Conservation (phyloP, 2,113 vertebrate species). For the Ptyas mucosa region DNA sequence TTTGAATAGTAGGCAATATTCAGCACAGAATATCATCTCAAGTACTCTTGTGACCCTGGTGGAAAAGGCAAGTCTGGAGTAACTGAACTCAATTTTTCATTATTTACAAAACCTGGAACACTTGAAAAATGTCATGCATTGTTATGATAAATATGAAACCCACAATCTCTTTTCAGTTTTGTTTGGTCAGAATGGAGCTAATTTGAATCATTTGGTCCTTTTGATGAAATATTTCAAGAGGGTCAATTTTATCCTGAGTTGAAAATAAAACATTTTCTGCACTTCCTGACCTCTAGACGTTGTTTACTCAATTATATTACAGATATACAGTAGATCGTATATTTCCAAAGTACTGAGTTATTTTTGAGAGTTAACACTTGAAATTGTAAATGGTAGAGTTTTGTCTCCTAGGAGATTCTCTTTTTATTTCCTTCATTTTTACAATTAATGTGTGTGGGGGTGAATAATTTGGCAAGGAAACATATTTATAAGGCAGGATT, state of each 20-base stretch:
- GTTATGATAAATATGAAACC: background rate
- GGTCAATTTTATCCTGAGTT: background rate
- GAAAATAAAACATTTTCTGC: background rate
- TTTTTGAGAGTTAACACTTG: conserved; percentile 40
- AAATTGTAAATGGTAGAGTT: conserved; percentile 21
- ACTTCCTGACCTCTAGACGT: conserved; percentile 41
- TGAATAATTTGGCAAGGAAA: conserved; percentile 38
- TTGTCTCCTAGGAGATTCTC: background rate
- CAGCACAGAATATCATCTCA: background rate
- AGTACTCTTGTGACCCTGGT: background rate
- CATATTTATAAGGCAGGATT: conserved; percentile 46
- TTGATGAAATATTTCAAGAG: background rate
- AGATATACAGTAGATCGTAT: conserved; percentile 34
- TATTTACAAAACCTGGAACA: background rate
- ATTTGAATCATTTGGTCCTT: background rate
- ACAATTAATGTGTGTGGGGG: background rate
- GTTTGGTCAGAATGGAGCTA: background rate
- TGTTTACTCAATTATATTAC: conserved; percentile 43
- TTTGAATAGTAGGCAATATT: background rate
- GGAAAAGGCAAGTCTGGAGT: background rate
- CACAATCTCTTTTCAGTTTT: background rate
- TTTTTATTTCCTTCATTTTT: background rate
- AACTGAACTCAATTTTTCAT: background rate
- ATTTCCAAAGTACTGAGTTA: conserved; percentile 39
- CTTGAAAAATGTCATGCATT: background rate